These are phyloP conservation scores for Rafetus swinhoei DNA, from an alignment of 2,113 vertebrate genomes.

Conservation along the genomic window DNA sequence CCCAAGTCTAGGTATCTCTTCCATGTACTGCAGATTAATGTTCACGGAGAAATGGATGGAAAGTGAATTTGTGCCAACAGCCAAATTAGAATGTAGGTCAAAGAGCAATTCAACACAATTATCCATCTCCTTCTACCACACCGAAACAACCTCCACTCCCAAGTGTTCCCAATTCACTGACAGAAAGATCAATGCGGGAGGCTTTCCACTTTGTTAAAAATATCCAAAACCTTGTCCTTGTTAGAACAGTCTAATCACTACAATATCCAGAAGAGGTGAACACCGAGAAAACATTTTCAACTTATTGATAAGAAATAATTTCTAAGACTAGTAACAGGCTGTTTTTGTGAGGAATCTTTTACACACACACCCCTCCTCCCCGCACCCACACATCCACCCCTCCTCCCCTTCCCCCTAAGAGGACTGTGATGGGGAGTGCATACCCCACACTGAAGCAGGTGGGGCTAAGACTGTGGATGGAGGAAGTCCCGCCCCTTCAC, in stretches of 20 bases:
- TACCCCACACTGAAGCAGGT: too few species aligned
- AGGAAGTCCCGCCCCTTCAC: too few species aligned
- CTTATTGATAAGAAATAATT: not conserved
- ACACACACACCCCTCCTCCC: too few species aligned
- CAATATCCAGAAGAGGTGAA: not conserved
- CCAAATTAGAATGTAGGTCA: not conserved
- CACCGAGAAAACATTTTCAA: not conserved
- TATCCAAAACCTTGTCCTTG: not conserved
- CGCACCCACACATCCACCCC: too few species aligned
- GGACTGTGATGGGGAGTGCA: too few species aligned
- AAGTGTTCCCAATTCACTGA: not conserved
- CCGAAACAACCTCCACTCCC: not conserved
- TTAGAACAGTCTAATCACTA: not conserved
- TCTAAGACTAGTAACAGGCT: not conserved
- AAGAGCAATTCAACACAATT: not conserved
- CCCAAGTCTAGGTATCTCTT: not conserved
- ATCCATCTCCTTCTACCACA: not conserved
- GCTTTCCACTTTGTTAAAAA: not conserved
- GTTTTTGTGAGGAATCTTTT: not conserved
- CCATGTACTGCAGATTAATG: not conserved
- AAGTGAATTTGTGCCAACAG: not conserved
- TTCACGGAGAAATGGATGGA: not conserved
- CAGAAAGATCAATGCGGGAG: not conserved
- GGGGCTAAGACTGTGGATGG: too few species aligned
- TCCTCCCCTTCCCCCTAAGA: too few species aligned